Base-by-base conservation (phyloP, 2,113 vertebrate genomes). In the Camelus bactrianus region DNA sequence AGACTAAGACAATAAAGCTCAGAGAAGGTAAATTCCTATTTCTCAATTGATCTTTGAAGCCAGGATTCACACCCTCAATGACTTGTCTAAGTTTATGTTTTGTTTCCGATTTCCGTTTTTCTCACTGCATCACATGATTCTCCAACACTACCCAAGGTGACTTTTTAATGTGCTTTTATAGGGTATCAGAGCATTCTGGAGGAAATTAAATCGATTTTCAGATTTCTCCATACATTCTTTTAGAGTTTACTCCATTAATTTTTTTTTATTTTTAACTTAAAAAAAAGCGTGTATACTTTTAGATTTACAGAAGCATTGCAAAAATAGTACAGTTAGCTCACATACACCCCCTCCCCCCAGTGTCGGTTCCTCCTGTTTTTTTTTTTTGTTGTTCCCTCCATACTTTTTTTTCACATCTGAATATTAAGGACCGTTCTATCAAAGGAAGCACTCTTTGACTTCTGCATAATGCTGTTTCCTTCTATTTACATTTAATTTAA, bases 401-500 rank as follows among this genome's bases (percentile, higher is more conserved):
- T 42, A 42, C 38, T 4, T 42, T 42, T 42, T 87, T 54, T 24
- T 15, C 26, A 70, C 7, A 22, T 32, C 28, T 60, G 54, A 15
- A 6, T 73, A 46, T 77, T 67, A 48, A 32, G 20, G 17, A 1
- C 5, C 14, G 56, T 26, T 62, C n/a, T 65, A 2, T 16, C 28
- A 17, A 3, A 30, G n/a, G 32, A 64, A 76, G 22, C 14, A 24
- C 35, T 20, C 17, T 96, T 24, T 96, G 89, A 92, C 88, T 89
- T 92, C n/a, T 93, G 2, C 48, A 52, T 89, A 67, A 70, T 96
- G 73, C 69, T 90, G 64, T 82, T 97, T 94, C 58, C 80, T 97
- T 96, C 97, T 56, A 26, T 93, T 93, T 91, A 56, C 93, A 82
- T 97, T 97, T 98, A 96, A 93, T 42, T 97, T 97, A 77, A 70